phyloP scores from a whole-genome alignment of 2,113 vertebrate species.

The Eulemur macaco region DNA sequence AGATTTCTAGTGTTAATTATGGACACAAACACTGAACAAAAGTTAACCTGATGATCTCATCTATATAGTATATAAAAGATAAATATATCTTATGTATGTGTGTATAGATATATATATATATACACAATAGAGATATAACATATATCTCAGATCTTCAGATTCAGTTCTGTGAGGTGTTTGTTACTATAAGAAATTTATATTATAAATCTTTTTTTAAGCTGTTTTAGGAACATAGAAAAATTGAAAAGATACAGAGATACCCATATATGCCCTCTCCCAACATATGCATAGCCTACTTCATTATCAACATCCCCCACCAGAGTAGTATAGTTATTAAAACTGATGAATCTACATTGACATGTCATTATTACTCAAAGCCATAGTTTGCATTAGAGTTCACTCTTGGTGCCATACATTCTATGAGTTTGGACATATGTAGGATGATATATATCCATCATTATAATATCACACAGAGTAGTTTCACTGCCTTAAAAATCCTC shows the following conservation, averaged over 20 bases:
- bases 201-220: background rate
- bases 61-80: background rate
- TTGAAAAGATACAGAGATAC: background rate
- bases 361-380: background rate
- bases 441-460: background rate
- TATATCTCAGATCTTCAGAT: background rate
- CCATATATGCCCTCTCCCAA: background rate
- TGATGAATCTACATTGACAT: background rate
- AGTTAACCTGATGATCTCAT: background rate
- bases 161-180: background rate
- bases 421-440: background rate
- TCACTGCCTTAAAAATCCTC: background rate
- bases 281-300: background rate
- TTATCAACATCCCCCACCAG: background rate
- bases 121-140: background rate
- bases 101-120: background rate
- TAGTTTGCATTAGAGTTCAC: background rate
- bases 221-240: background rate
- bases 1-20: background rate
- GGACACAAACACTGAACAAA: background rate
- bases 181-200: background rate
- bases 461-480: background rate
- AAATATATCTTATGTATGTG: background rate
- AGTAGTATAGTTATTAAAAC: background rate
- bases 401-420: background rate